Evolutionary conservation across 2,888 invertebrate species (phyloP), one percentile per base, ranked within the genome.

Genomic region (Pseudococcus jackbeardsleyi): DNA sequence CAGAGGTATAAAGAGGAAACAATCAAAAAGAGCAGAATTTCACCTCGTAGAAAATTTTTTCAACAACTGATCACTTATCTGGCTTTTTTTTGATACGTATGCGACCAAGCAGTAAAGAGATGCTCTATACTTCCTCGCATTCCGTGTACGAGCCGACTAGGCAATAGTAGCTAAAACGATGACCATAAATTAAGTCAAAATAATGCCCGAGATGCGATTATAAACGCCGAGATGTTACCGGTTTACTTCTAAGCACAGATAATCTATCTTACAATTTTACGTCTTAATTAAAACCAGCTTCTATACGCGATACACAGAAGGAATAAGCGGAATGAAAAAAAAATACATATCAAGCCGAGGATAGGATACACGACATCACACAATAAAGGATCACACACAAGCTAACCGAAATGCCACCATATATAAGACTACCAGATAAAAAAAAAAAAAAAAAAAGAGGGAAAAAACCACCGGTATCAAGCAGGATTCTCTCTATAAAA

Each of bases 261-360:
- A 87, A 87, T 87, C 87, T 54, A 87, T 87, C 87, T 87, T 86
- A 86, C 59, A 59, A 77, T 54, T 42, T 48, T 77, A 77, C 87
- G 72, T 87, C 87, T 79, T 87, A 87, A 87, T 87, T 87, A 87
- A 79, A 77, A 87, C 87, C 87, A 87, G 87, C 48, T 87, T 87
- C 79, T 79, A 59, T 59, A n/a, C 19, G 59, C 68, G 68, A 22
- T 64, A 22, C 59, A n/a, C 22, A 42, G 46, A 84, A 48, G 84
- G 48, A 72, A 72, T 11, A 19, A 19, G 42, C 19, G 19, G 46
- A 86, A 42, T 54, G n/a, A 39, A 86, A 86, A 84, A 84, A 84
- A 84, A 48, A 46, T 33, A 77, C 33, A 33, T 46, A 82, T 82
- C 82, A 82, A 82, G 46, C 33, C 39, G 79, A 50, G 50, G 50